These are phyloP conservation scores for Lamellibrachia columna DNA, from an alignment of 2,888 invertebrate species.

Conservation along the genomic window DNA sequence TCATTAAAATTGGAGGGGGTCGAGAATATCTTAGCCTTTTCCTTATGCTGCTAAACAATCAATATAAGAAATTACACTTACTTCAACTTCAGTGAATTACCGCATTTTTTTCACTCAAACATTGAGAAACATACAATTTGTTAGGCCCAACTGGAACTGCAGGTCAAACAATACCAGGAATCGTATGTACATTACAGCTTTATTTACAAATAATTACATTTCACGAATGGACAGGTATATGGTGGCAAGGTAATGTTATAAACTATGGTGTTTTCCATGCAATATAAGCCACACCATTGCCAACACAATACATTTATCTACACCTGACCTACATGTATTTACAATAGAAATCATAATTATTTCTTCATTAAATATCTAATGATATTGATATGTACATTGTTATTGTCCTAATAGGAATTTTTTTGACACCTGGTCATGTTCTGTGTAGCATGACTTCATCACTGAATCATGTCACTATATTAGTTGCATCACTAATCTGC, in stretches of 20 bases:
- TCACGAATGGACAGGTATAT: background rate
- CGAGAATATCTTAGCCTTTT: too few relatives aligned
- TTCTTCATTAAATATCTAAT: background rate
- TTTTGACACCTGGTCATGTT: background rate
- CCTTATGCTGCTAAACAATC: too few relatives aligned
- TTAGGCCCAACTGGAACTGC: background rate
- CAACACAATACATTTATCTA: background rate
- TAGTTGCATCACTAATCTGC: background rate
- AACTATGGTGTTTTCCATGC: background rate
- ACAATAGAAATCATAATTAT: background rate
- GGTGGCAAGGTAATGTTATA: background rate
- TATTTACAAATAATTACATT: background rate
- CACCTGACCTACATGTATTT: background rate
- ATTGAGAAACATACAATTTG: background rate
- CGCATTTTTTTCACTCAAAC: background rate
- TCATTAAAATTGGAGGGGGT: too few relatives aligned
- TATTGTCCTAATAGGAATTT: background rate
- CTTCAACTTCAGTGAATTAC: background rate
- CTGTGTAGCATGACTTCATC: too few relatives aligned
- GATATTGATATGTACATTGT: background rate
- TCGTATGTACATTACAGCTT: background rate
- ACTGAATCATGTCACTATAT: background rate
- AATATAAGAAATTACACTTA: too few relatives aligned
- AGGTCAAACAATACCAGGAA: background rate
- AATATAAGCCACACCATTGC: background rate